Evolutionary conservation across 2,797 vertebrate species (phyloP), one percentile per base, ranked within the genome.

Genomic region (Falco biarmicus): DNA sequence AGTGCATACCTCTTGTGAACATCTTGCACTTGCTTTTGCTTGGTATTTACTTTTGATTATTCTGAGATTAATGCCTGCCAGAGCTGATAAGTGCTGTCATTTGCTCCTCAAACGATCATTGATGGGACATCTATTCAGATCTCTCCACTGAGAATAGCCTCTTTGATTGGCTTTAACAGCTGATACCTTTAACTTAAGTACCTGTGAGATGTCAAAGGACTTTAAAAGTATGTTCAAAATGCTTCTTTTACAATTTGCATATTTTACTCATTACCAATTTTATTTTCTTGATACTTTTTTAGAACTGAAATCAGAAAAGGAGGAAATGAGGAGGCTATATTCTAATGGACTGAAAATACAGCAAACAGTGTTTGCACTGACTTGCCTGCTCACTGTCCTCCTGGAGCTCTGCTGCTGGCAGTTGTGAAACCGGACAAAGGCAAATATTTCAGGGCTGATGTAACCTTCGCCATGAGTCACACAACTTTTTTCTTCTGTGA

Each of bases 291-390:
- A 15, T 54, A 22, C 66, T 64, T 63, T 85, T 91, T 51, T 94
- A 99, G 98, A 98, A 75, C 96, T 97, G 76, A 98, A 96, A 1
- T 97, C 98, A 20, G 98, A 98, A 93, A 98, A 98, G 50, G 97
- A 98, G 65, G 79, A 95, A 75, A 73, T 79, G 37, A 68, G 79
- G 22, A 96, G 97, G 95, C 95, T 97, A 60, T 84, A 83, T 41
- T 98, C 98, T 11, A 96, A 94, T 15, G 98, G 97, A 1, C 68
- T 83, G 64, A 88, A 88, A 94, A 85, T 87, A 22, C 39, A 84
- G 41, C 71, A 90, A 61, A 89, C 66, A 5, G 5, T 41, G 41
- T 61, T 59, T 76, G 43, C 9, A 18, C 43, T 86, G 91, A 13
- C 57, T 97, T 93, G 84, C 68, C 53, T 89, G 64, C 37, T 87